Conservation (phyloP, 2,888 invertebrate genomes). For the Pogonocherus hispidulus region DNA sequence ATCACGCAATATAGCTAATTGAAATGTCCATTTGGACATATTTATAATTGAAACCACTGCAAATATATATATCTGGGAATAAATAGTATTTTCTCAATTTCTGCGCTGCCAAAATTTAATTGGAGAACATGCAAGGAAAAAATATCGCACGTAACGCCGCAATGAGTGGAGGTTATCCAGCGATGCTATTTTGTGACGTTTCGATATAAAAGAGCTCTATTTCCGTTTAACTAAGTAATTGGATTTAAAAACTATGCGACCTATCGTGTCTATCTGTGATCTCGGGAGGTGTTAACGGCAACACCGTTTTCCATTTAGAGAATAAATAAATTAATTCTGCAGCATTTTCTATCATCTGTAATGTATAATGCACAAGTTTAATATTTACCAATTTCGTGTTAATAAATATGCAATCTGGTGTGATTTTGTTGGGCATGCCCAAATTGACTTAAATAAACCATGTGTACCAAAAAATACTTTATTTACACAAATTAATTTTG, state of each 20-base stretch:
- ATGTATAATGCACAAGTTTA: no score
- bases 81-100: constrained; percentile 58
- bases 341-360: neutral
- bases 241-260: neutral
- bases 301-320: neutral
- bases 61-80: constrained; percentile 57
- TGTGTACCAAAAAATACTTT: no score
- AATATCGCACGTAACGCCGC: constrained; percentile 39
- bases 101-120: constrained; percentile 50
- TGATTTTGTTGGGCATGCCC: no score
- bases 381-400: no score
- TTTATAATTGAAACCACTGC: constrained; percentile 64
- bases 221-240: constrained; percentile 11
- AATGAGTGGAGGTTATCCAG: neutral
- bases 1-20: constrained; percentile 64
- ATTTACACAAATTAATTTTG: no score
- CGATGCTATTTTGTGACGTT: neutral
- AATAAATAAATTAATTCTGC: neutral
- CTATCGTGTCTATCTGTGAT: constrained; percentile 1
- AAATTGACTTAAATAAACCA: no score
- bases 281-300: neutral
- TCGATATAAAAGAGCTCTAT: neutral
- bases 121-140: constrained; percentile 48
- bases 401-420: no score
- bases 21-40: constrained; percentile 65